Evolutionary conservation across 1,140 invertebrate species (phyloP).

Genomic region (Aphelenchoides fujianensis): DNA sequence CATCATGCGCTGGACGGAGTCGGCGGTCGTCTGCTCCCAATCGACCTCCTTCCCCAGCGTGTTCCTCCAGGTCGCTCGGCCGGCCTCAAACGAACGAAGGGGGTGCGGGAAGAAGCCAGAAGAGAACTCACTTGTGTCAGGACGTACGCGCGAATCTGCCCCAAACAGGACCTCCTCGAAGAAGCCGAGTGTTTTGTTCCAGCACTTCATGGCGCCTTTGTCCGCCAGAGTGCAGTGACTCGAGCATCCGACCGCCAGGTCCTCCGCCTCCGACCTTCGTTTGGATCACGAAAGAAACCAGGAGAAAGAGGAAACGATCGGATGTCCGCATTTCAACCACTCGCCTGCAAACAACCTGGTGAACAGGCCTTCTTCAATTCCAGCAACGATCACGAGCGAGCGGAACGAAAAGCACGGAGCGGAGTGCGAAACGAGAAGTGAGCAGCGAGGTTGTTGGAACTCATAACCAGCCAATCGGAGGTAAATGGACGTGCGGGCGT

Average conservation of each 20-base stretch:
- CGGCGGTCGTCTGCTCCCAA: background rate
- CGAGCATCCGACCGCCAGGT: background rate
- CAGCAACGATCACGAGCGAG: too few relatives aligned
- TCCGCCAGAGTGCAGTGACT: slow-evolving; percentile 2
- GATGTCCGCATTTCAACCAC: background rate
- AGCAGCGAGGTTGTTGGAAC: too few relatives aligned
- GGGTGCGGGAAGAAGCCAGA: background rate
- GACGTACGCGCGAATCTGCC: background rate
- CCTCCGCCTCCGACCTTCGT: background rate
- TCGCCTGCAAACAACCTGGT: background rate
- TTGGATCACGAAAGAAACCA: background rate
- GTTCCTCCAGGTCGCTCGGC: background rate
- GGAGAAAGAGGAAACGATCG: background rate
- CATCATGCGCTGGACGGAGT: background rate
- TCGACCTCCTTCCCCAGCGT: background rate
- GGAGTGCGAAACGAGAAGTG: too few relatives aligned
- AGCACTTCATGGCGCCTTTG: background rate
- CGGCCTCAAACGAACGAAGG: background rate
- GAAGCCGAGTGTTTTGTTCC: background rate
- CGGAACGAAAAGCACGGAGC: too few relatives aligned
- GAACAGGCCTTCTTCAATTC: too few relatives aligned
- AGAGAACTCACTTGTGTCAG: background rate
- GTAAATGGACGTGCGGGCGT: too few relatives aligned
- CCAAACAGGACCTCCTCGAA: background rate
- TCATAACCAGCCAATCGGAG: too few relatives aligned